Evolutionary conservation across 2,797 vertebrate species (phyloP), one percentile per base, ranked within the genome.

Genomic region (Ctenopoma multispine): DNA sequence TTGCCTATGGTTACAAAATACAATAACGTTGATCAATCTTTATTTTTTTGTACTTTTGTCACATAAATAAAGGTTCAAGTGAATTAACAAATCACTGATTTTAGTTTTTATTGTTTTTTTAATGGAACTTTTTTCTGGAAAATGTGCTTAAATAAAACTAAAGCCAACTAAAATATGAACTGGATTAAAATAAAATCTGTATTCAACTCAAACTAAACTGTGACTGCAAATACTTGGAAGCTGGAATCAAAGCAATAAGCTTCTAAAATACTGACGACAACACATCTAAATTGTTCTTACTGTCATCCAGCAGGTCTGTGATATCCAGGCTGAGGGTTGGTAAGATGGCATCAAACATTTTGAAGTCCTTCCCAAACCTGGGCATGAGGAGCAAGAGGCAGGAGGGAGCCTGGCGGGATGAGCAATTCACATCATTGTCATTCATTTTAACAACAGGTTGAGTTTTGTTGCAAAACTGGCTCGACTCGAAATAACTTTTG

Each of bases 361-460:
- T 96, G 75, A 95, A 96, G 73, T 96, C 95, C 75, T 95, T 96
- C 3, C 96, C 95, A 21, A 96, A 96, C 13, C 96, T 80, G 8
- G 96, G 96, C 95, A 96, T 96, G 56, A 96, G 95, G 66, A 96
- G 91, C 0, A 94, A 73, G 38, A 96, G 90, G 66, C 95, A 96
- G 48, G 96, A 96, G 0, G 96, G 95, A 51, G 94, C 95, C 96
- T 96, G 85, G 0, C 0, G 65, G 48, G 12, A 9, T 2, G 36
- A 64, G 7, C 4, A 4, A 11, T 0, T 17, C 17, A 56, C 21
- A 12, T 0, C 0, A 38, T 0, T 3, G 3, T 46, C 2, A 31
- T 18, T 34, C 7, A 2, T 43, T 10, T 27, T 18, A 13, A 44
- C 15, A 1, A 9, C 18, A 20, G 12, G n/a, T 0, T 7, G 47